Percentiles rank a stretch among this genome's conserved stretches.
These are phyloP conservation scores for Pedetes capensis DNA, from an alignment of 2,113 vertebrate species.

Conservation along the genomic window DNA sequence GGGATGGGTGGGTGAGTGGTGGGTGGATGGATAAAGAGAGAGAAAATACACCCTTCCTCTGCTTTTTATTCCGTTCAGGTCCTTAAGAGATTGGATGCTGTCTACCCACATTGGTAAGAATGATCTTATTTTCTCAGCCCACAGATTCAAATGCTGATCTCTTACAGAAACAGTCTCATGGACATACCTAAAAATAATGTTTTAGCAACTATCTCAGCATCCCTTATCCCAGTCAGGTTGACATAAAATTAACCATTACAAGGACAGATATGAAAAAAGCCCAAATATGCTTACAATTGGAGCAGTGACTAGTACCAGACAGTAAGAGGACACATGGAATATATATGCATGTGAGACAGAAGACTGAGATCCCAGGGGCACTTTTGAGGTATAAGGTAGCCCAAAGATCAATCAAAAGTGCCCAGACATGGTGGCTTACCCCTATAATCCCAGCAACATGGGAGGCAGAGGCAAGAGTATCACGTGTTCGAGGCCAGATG, in stretches of 20 bases:
- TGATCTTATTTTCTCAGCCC: neutral
- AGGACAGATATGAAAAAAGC: neutral
- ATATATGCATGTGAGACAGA: neutral
- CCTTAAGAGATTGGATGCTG: neutral
- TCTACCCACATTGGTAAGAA: neutral
- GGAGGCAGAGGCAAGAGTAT: no score
- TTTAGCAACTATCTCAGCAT: neutral
- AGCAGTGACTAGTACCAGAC: neutral
- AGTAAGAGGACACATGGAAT: no score
- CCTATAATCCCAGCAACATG: no score
- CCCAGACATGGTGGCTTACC: no score
- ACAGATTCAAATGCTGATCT: neutral
- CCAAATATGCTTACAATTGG: neutral
- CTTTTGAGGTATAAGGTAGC: neutral
- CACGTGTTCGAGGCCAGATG: no score
- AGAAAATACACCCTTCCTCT: neutral
- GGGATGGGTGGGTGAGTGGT: neutral
- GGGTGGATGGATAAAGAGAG: neutral
- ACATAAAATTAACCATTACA: neutral
- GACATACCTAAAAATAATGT: neutral
- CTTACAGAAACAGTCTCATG: neutral
- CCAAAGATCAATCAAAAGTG: slow-evolving; percentile 24
- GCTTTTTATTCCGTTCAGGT: neutral
- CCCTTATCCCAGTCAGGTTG: neutral
- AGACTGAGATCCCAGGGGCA: neutral